Percentiles rank a stretch among this genome's conserved stretches.
Evolutionary conservation across 1,140 invertebrate species (phyloP).

Genomic region (Tribolium castaneum): DNA sequence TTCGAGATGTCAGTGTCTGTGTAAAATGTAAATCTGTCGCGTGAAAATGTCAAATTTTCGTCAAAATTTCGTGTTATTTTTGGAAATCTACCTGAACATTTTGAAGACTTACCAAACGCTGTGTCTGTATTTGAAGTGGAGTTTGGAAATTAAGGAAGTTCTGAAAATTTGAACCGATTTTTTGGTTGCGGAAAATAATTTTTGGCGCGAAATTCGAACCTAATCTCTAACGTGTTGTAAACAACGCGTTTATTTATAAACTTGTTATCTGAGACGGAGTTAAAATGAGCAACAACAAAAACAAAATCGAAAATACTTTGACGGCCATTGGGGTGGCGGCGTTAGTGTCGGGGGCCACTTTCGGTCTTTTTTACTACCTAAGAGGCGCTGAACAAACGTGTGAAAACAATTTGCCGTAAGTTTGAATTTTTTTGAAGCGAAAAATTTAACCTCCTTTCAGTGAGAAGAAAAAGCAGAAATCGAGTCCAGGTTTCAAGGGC

Average conservation of each 20-base stretch:
- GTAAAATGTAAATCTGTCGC: background rate
- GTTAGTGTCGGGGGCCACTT: background rate
- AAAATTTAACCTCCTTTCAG: background rate
- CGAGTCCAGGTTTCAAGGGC: background rate
- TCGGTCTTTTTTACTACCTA: background rate
- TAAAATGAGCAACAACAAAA: constrained; percentile 5
- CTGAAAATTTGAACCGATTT: background rate
- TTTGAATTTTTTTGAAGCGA: background rate
- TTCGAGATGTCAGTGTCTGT: background rate
- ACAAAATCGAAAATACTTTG: background rate
- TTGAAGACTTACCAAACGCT: background rate
- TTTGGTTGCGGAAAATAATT: background rate
- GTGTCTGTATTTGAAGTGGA: background rate
- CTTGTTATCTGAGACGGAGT: background rate
- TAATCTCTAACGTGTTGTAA: background rate
- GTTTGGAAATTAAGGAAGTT: background rate
- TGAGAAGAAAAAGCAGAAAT: background rate
- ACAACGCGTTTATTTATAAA: background rate
- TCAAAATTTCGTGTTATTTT: background rate
- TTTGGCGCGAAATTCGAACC: background rate
- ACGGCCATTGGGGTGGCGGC: background rate
- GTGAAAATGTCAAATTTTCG: background rate
- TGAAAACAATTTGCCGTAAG: background rate
- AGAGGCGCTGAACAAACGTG: background rate
- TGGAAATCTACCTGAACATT: background rate